Base-by-base conservation (phyloP, 2,113 vertebrate species). In the Gavialis gangeticus region DNA sequence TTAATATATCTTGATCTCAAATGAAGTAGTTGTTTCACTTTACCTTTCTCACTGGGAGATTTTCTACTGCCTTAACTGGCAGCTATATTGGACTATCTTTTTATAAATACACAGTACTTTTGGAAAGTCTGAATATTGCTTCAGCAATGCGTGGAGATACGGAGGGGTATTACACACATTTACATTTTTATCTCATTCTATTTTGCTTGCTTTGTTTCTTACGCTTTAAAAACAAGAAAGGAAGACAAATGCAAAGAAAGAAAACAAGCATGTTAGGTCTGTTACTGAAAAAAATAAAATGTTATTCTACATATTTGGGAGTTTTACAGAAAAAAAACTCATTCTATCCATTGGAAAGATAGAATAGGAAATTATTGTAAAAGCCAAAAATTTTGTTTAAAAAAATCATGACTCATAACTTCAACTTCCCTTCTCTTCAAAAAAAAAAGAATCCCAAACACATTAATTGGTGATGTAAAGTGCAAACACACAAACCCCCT, bases 1-100 rank as follows among this genome's bases (percentile, higher is more conserved):
- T 92, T 92, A 95, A 60, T 75, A 82, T 82, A 30, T 83, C 78
- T 94, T 97, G 87, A 91, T 91, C 90, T 96, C 28, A 89, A 95
- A 84, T 79, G 60, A 93, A 94, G 8, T n/a, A 82, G 90, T 91
- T 93, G 37, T 92, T 95, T 89, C 28, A 95, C 75, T 89, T 93
- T 3, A 62, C 64, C 2, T 21, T 91, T 88, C 46, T 84, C 56
- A 60, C 2, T 83, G 3, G 16, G 82, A 55, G 2, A 2, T 30
- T 87, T 93, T 85, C 13, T 1, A 22, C 28, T 92, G 19, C 4
- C 4, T 56, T 16, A 28, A 12, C 22, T 78, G n/a, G 56, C 2
- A 82, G n/a, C n/a, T 57, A 37, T 21, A 34, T 6, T 27, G 37
- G 4, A 88, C 2, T 8, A 71, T 91, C 30, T 83, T 91, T 80